Conservation (phyloP, 2,113 vertebrate species). For the Leucoraja erinaceus region DNA sequence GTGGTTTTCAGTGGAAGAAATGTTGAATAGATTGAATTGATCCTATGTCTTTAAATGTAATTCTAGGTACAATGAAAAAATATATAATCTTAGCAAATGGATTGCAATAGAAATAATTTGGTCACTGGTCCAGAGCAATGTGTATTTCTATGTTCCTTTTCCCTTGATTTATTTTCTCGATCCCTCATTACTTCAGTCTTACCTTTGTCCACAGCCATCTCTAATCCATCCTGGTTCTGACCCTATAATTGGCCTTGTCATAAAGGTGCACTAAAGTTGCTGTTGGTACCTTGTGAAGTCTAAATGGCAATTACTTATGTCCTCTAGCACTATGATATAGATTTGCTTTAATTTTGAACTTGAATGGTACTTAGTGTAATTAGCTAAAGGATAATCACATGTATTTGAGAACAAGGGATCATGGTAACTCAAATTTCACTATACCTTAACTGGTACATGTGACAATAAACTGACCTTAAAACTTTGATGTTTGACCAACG, state of each 20-base stretch:
- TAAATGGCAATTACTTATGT: background rate
- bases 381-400: background rate
- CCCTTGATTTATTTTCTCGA: background rate
- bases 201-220: background rate
- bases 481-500: background rate
- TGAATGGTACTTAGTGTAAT: too few relatives aligned
- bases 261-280: background rate
- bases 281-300: background rate
- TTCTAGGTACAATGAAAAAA: background rate
- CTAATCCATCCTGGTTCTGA: background rate
- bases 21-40: constrained; percentile 2
- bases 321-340: background rate
- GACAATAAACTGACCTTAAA: too few relatives aligned
- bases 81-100: background rate
- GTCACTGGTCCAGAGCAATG: background rate
- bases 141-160: background rate
- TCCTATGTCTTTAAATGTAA: background rate
- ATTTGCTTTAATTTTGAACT: background rate
- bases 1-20: constrained; percentile 28
- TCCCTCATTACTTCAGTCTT: background rate
- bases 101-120: background rate
- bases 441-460: too few relatives aligned
- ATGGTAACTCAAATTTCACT: background rate
- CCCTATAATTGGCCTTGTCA: background rate
- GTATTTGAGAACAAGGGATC: background rate